Evolutionary conservation across 2,888 invertebrate genomes (phyloP).

Genomic region (Branchinecta sandiegonensis): DNA sequence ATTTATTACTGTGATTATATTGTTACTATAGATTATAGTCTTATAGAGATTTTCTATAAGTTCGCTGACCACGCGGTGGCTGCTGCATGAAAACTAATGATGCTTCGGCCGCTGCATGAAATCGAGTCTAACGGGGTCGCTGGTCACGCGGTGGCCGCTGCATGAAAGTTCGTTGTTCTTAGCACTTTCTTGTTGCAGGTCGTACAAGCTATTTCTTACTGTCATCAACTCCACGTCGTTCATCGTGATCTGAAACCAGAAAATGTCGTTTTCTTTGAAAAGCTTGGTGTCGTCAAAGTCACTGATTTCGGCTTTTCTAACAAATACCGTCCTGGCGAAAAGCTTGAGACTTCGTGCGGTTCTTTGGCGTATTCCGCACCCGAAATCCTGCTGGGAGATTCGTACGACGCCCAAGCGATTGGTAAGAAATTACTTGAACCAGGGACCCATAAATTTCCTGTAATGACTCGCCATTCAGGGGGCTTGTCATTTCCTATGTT

Average conservation of each 20-base stretch:
- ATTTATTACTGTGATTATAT: too few species aligned
- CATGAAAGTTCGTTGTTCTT: too few species aligned
- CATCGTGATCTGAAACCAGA: constrained; percentile 96
- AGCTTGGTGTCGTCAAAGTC: constrained; percentile 87
- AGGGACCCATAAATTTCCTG: too few species aligned
- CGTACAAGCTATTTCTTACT: constrained; percentile 50
- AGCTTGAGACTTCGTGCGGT: constrained; percentile 94
- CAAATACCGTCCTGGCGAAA: constrained; percentile 70
- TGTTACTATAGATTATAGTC: too few species aligned
- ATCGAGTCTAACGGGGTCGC: too few species aligned
- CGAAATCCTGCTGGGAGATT: constrained; percentile 93
- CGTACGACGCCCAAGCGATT: constrained; percentile 96
- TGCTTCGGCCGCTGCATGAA: too few species aligned
- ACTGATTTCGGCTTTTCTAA: constrained; percentile 98
- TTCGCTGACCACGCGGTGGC: too few species aligned
- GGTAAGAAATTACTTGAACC: constrained; percentile 42
- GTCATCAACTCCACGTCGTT: constrained; percentile 78
- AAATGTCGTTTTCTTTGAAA: constrained; percentile 98
- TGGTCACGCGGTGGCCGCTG: too few species aligned
- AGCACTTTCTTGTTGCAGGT: constrained; percentile 35
- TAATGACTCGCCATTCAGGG: too few species aligned
- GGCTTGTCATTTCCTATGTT: too few species aligned
- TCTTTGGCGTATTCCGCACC: constrained; percentile 98
- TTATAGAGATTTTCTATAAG: too few species aligned
- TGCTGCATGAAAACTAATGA: too few species aligned